Evolutionary conservation across 2,797 vertebrate species (phyloP).

Genomic region (Sebastes oblongus): DNA sequence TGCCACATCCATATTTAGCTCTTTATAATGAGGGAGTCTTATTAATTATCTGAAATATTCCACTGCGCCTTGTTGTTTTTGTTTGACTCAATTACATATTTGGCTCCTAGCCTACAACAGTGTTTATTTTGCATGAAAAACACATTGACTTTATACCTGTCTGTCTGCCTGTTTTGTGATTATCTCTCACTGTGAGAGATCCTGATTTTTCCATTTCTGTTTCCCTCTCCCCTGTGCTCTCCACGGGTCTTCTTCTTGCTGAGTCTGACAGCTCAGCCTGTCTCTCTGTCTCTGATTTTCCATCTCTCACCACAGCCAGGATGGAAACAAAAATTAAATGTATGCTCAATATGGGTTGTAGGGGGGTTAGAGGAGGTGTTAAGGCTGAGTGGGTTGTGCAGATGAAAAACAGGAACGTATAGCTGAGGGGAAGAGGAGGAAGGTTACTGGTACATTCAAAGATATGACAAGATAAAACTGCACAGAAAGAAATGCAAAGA

Average conservation of each 20-base stretch:
- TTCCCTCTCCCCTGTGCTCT: slow-evolving; percentile 7
- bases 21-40: slow-evolving; percentile 60
- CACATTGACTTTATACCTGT: slow-evolving; percentile 18
- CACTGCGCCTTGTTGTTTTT: slow-evolving; percentile 23
- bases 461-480: slow-evolving; percentile 19
- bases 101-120: slow-evolving; percentile 20
- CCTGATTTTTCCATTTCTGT: slow-evolving; percentile 24
- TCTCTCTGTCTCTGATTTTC: slow-evolving; percentile 31
- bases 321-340: slow-evolving; percentile 31
- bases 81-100: slow-evolving; percentile 48
- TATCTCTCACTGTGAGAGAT: slow-evolving; percentile 24
- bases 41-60: slow-evolving; percentile 41
- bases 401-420: slow-evolving; percentile 41
- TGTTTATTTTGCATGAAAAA: slow-evolving; percentile 15
- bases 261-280: slow-evolving; percentile 10
- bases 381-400: background rate
- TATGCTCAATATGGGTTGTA: slow-evolving; percentile 23
- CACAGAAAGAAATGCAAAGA: background rate
- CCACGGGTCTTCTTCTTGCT: slow-evolving; percentile 6
- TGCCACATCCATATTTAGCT: slow-evolving; percentile 65
- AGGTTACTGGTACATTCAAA: slow-evolving; percentile 3
- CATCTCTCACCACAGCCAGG: slow-evolving; percentile 8
- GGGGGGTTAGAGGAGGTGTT: slow-evolving; percentile 11
- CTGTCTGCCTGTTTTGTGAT: slow-evolving; percentile 31
- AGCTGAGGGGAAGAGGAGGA: background rate